Base-by-base conservation (phyloP, 2,888 invertebrate genomes). In the Temnothorax rugatulus region DNA sequence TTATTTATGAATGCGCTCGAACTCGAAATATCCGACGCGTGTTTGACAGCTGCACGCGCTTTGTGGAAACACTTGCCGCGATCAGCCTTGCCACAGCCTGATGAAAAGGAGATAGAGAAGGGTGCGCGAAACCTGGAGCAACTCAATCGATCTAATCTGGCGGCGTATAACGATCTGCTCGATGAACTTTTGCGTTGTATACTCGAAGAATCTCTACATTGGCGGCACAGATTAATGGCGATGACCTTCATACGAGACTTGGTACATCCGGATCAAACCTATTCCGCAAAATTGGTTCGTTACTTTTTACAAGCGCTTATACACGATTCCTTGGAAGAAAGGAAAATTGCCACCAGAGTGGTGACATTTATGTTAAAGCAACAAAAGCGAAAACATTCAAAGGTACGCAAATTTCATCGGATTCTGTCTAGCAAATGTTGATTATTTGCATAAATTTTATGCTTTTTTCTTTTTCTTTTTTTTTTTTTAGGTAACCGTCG, bases 171-270 rank as follows among this genome's bases (percentile, higher is more conserved):
- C 44, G 95, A 95, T 21, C 93, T 96, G 0, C 87, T 96, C 11
- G 93, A 95, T 66, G 93, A 94, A 9, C 93, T 97, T 52, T 91
- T 97, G 57, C 94, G 96, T 25, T 95, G 96, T 47, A 95, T 97
- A 50, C 95, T 96, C 15, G 95, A 96, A 85, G 95, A 96, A 57
- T 96, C 95, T 92, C 93, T 96, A 93, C 98, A 97, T 93, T 98
- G 99, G 99, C 96, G 98, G 69, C 97, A 98, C 87, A 96, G 97
- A 74, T 96, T 97, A 88, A 96, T 98, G 94, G 97, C 97, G 0
- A 96, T 98, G 93, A 96, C 96, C 86, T 96, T 98, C 95, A 95
- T 98, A 11, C 96, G 96, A 2, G 96, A 96, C 91, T 95, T 98
- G 83, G 96, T 97, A 0, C 97, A 98, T 86, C 96, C 97, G 0